Percentiles rank a stretch among this genome's conserved stretches.
Conservation (phyloP, 2,888 invertebrate species). For the Hypolimnas misippus region DNA sequence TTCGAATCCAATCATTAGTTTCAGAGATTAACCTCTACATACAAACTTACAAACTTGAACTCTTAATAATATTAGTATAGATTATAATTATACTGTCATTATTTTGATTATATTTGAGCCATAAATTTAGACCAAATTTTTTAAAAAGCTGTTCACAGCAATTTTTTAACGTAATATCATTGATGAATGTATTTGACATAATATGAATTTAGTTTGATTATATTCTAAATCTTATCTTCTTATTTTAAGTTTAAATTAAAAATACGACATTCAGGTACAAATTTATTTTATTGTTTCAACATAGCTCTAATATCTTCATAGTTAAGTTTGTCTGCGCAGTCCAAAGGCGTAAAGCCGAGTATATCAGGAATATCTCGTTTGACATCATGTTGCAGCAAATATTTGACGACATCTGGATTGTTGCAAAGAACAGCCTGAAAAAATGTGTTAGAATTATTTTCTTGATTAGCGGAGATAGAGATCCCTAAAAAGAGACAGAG, state of each 20-base stretch:
- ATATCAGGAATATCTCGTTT: constrained; percentile 72
- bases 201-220: too few species aligned
- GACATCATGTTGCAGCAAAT: constrained; percentile 77
- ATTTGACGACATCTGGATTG: constrained; percentile 73
- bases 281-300: constrained; percentile 36
- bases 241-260: background rate
- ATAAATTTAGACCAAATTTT: too few species aligned
- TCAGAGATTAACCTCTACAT: too few species aligned
- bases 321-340: constrained; percentile 73
- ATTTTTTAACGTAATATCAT: too few species aligned
- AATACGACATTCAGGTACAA: background rate
- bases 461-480: background rate
- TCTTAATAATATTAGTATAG: too few species aligned
- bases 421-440: constrained; percentile 85
- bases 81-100: too few species aligned
- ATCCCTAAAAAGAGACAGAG: too few species aligned
- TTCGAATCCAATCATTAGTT: too few species aligned
- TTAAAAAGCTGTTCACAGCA: too few species aligned
- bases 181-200: too few species aligned
- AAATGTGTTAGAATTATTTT: background rate
- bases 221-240: background rate
- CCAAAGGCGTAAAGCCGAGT: constrained; percentile 81
- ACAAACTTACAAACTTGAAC: too few species aligned
- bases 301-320: constrained; percentile 44
- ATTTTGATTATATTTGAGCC: too few species aligned